Percentiles rank a stretch among this genome's conserved stretches.
These are phyloP conservation scores for Chesias legatella DNA, from an alignment of 2,888 invertebrate species.

Conservation along the genomic window DNA sequence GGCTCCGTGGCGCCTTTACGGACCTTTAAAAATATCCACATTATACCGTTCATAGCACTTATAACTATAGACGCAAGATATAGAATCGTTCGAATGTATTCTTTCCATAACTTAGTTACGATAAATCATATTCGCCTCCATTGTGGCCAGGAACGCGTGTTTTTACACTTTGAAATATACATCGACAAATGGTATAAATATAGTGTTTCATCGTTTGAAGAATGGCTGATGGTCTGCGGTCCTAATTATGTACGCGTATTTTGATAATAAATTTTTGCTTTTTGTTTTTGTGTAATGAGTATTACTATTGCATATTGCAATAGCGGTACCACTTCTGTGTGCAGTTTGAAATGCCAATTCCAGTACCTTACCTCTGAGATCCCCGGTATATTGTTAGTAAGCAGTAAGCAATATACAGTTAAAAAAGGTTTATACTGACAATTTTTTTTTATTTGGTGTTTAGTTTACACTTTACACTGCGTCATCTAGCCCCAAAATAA, in stretches of 20 bases:
- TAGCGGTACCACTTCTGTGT: no score
- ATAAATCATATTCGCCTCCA: constrained; percentile 73
- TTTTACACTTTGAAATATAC: constrained; percentile 64
- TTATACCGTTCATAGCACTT: constrained; percentile 28
- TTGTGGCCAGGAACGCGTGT: constrained; percentile 62
- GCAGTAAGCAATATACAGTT: constrained; percentile 3
- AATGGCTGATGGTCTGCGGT: constrained; percentile 47
- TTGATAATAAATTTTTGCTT: not conserved
- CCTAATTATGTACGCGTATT: constrained; percentile 49
- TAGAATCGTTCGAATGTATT: constrained; percentile 2
- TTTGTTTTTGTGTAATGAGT: not conserved
- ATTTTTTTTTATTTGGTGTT: no score
- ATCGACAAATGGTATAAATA: constrained; percentile 63
- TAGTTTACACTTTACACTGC: no score
- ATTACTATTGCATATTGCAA: no score
- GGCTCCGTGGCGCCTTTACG: constrained; percentile 67
- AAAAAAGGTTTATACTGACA: constrained; percentile 5
- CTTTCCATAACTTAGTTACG: constrained; percentile 17
- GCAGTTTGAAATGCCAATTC: no score
- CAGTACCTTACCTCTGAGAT: no score
- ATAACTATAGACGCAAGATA: constrained; percentile 25
- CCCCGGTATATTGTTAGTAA: no score
- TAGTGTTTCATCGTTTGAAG: constrained; percentile 46
- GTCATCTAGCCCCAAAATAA: no score
- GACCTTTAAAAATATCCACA: constrained; percentile 29